Evolutionary conservation across 2,797 vertebrate genomes (phyloP).

Genomic region (Peromyscus eremicus): DNA sequence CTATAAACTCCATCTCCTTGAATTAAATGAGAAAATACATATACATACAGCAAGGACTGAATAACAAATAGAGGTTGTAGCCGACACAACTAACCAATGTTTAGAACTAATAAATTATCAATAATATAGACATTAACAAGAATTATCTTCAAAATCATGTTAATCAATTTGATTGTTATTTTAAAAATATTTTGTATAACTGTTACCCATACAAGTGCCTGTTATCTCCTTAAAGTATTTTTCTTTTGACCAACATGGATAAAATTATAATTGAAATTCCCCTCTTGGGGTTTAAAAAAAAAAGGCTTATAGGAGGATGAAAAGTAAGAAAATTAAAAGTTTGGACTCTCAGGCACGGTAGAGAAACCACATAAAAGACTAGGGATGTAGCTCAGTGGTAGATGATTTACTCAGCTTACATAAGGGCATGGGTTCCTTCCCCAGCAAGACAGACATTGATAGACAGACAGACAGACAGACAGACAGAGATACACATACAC

Average conservation of each 20-base stretch:
- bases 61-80: background rate
- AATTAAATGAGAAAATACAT: background rate
- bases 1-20: background rate
- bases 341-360: background rate
- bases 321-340: background rate
- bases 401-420: background rate
- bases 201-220: background rate
- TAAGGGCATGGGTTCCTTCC: background rate
- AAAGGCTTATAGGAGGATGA: background rate
- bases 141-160: conserved; percentile 20
- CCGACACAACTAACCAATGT: background rate
- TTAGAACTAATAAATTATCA: background rate
- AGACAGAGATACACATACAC: background rate
- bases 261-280: conserved; percentile 24
- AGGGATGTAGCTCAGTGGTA: too few relatives aligned
- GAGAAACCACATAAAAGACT: background rate
- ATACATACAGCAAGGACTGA: background rate
- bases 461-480: background rate
- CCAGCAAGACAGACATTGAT: background rate
- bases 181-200: conserved; percentile 42
- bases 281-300: background rate
- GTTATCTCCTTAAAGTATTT: conserved; percentile 40
- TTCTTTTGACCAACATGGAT: background rate
- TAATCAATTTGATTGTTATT: conserved; percentile 39
- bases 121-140: background rate